Conservation (phyloP, 2,888 invertebrate species). For the Agrypnus murinus region DNA sequence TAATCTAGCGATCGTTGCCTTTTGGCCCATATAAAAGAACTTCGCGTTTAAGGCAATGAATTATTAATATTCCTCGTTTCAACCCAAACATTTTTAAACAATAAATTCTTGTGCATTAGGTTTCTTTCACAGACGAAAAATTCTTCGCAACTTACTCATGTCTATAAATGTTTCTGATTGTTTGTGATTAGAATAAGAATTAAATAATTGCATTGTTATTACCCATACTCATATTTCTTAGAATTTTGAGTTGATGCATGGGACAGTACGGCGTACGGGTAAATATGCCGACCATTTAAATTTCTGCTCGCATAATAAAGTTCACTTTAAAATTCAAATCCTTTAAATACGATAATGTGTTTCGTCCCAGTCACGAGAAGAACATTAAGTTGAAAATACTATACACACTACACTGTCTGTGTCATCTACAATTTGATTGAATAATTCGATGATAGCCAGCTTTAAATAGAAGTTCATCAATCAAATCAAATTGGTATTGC, state of each 20-base stretch:
- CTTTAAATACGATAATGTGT: slow-evolving; percentile 3
- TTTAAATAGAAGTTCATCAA: neutral
- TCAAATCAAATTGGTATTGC: neutral
- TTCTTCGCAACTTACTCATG: slow-evolving; percentile 21
- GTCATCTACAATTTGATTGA: too few relatives aligned
- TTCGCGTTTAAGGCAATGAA: too few relatives aligned
- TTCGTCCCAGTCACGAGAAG: neutral
- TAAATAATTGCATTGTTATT: slow-evolving; percentile 47
- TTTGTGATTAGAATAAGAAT: slow-evolving; percentile 40
- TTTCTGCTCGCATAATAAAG: slow-evolving; percentile 15
- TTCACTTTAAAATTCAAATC: slow-evolving; percentile 15
- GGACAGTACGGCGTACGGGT: slow-evolving; percentile 26
- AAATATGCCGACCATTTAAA: slow-evolving; percentile 12
- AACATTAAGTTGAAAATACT: neutral
- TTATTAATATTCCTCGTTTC: too few relatives aligned
- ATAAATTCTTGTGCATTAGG: too few relatives aligned
- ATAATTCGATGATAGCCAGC: too few relatives aligned
- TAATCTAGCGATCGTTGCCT: too few relatives aligned
- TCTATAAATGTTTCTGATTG: slow-evolving; percentile 25
- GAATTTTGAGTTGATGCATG: slow-evolving; percentile 35
- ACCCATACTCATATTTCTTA: slow-evolving; percentile 31
- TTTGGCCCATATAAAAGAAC: too few relatives aligned
- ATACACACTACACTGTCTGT: too few relatives aligned
- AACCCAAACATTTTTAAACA: too few relatives aligned
- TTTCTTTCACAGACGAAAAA: slow-evolving; percentile 17